Base-by-base conservation (phyloP, 1,140 invertebrate species). In the Zaprionus camerounensis region DNA sequence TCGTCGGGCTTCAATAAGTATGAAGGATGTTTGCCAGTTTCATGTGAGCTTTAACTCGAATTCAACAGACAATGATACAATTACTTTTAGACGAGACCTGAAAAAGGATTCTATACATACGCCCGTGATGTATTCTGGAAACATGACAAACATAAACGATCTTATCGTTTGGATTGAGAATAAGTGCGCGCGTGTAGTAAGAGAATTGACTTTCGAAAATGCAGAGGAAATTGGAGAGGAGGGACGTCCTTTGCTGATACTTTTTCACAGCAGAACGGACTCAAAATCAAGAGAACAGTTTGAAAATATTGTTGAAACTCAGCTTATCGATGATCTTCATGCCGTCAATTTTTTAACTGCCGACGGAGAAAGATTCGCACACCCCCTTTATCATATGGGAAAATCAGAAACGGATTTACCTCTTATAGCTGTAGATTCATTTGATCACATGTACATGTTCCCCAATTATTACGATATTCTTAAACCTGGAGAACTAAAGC, bases 11-110 rank as follows among this genome's bases (percentile, higher is more conserved):
- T 97, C 97, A 0, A 95, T 95, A 1, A 96, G 96, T 92, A 93
- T 99, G 1, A 97, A 98, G 86, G 98, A 99, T 83, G 97, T 99
- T 80, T 99, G 99, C 88, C 94, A 96, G 63, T 99, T 99, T 87
- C 96, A 97, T 93, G 96, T 96, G 91, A 98, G 96, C 1, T 97
- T 99, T 94, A 98, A 94, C 2, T 15, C 68, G 5, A 57, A 12
- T 38, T 36, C 61, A 20, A 20, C 61, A 6, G 81, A 28, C 0
- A 26, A 59, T 12, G 74, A 71, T 28, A 26, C 13, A 17, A 20
- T 88, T 5, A 59, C 58, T 6, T 81, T 81, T n/a, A 49, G 7
- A 4, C 55, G 9, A 12, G 12, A 36, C 7, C 12, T 11, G 55
- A n/a, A 17, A 22, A 1, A 17, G 11, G 24, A 49, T 41, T 17